Conservation (phyloP, 2,797 vertebrate species). For the Pipistrellus nathusii region DNA sequence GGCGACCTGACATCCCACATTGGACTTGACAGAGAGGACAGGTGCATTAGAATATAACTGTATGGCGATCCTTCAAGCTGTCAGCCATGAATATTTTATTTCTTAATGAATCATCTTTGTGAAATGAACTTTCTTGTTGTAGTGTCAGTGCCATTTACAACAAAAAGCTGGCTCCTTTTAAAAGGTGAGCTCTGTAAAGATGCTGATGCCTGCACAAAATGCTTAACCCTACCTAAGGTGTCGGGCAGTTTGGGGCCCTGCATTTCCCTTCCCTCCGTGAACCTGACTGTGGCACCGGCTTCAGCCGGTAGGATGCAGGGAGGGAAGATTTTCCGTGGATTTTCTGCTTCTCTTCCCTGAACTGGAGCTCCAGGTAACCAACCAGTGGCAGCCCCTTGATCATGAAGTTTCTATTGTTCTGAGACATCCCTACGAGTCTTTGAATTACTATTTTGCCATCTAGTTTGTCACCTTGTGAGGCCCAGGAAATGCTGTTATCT, state of each 20-base stretch:
- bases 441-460: conserved; percentile 42
- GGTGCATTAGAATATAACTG: conserved; percentile 99
- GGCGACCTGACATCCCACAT: conserved; percentile 95
- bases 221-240: conserved; percentile 85
- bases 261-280: not conserved
- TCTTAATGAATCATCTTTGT: conserved; percentile 95
- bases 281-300: conserved; percentile 67
- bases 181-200: conserved; percentile 88
- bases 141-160: conserved; percentile 92
- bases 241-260: conserved; percentile 52
- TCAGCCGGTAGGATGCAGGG: conserved; percentile 42
- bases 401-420: conserved; percentile 2
- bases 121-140: conserved; percentile 94
- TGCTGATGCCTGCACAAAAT: conserved; percentile 88
- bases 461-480: conserved; percentile 24
- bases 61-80: conserved; percentile 98
- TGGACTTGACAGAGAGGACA: conserved; percentile 99
- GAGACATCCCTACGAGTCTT: not conserved
- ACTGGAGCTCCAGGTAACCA: not conserved
- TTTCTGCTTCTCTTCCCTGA: not conserved
- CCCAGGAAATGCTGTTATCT: not conserved
- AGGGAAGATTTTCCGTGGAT: conserved; percentile 21
- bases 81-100: conserved; percentile 97
- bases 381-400: not conserved
- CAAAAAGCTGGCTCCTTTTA: conserved; percentile 89